Evolutionary conservation across 2,113 vertebrate genomes (phyloP), one percentile per base, ranked within the genome.

Genomic region (Triplophysa dalaica): DNA sequence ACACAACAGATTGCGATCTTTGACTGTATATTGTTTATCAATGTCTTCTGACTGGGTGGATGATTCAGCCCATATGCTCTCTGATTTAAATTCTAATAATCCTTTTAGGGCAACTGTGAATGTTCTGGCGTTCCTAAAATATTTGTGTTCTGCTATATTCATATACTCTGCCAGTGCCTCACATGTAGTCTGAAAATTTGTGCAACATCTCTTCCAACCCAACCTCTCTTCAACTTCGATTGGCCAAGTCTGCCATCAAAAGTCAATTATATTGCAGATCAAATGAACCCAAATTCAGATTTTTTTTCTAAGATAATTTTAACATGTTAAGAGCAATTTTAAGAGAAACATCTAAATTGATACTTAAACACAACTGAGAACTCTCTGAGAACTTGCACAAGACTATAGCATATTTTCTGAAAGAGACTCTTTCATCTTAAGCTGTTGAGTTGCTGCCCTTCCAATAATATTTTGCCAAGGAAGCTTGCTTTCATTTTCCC

Each of bases 61-160:
- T 64, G 33, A 13, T 16, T 38, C 8, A 33, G 52, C 41, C n/a
- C 50, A 24, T 43, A 19, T 78, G 9, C 41, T 38, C 1, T 52
- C 14, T 38, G 52, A 84, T 80, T 65, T 73, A 58, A 21, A 70
- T 70, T 70, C 24, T 38, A 70, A 56, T 70, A 70, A 54, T 70
- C 50, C 12, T 3, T 54, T 52, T 52, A 26, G 69, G 67, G 19
- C 13, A 13, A 77, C 70, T 83, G 22, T 73, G 4, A 82, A 48
- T 81, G 45, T 60, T 45, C 78, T 19, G 33, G 33, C 33, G 5
- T 33, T 33, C 33, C 33, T 48, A 48, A 3, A 48, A 14, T 48
- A 13, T 48, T 48, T 11, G 1, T 48, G 3, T 14, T 48, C 13
- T 48, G 2, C 26, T 29, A 13, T 48, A 3, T 48, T 48, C 45